A percentile compares a stretch with the other conserved stretches of the same genome.
Conservation (phyloP, 2,888 invertebrate genomes). For the Reticulitermes lucifugus region DNA sequence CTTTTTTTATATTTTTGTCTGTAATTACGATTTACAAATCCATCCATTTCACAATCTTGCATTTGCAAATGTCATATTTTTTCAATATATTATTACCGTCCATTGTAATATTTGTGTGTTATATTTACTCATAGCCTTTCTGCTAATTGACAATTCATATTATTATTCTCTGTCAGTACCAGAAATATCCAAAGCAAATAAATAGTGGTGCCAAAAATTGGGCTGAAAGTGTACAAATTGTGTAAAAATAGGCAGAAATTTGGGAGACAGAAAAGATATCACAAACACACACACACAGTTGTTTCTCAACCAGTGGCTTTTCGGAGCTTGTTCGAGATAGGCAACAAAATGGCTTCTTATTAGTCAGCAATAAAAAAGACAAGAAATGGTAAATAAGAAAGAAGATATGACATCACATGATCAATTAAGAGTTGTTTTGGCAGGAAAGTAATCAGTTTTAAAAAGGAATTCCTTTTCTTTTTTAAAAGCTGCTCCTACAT, state of each 20-base stretch:
- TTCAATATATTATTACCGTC: constrained; percentile 44
- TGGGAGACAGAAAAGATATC: neutral
- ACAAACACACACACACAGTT: neutral
- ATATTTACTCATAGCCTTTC: neutral
- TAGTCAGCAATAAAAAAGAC: too few species aligned
- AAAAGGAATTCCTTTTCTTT: too few species aligned
- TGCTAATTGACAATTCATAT: neutral
- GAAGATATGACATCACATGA: too few species aligned
- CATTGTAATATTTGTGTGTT: constrained; percentile 36
- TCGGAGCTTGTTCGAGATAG: too few species aligned
- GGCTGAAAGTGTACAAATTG: neutral
- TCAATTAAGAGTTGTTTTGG: too few species aligned
- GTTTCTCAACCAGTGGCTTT: too few species aligned
- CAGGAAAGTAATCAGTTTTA: too few species aligned
- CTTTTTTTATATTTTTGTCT: neutral
- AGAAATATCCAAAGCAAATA: neutral
- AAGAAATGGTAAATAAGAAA: too few species aligned
- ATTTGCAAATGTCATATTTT: constrained; percentile 20
- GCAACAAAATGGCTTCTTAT: too few species aligned
- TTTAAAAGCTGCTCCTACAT: too few species aligned
- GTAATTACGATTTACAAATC: constrained; percentile 37
- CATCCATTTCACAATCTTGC: constrained; percentile 46
- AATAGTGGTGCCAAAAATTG: neutral
- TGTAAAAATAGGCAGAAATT: neutral
- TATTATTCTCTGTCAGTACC: neutral